Percentiles rank a stretch among this genome's conserved stretches.
These are phyloP conservation scores for Axis porcinus DNA, from an alignment of 2,113 vertebrate genomes.

Conservation along the genomic window DNA sequence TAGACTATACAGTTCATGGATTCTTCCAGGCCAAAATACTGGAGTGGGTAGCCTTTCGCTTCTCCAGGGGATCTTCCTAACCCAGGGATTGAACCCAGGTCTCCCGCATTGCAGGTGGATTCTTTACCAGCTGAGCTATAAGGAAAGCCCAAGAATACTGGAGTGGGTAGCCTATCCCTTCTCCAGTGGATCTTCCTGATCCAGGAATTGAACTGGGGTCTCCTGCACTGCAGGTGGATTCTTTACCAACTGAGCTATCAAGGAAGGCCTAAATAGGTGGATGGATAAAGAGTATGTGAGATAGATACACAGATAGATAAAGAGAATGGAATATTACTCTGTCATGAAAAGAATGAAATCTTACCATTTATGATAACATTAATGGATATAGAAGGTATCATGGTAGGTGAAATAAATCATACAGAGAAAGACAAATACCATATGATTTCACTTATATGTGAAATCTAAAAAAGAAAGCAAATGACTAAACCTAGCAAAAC, in stretches of 20 bases:
- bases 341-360: not conserved
- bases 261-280: not conserved
- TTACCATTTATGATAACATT: not conserved
- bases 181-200: not conserved
- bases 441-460: not conserved
- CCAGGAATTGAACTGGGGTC: not conserved
- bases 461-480: not conserved
- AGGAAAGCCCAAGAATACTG: not conserved
- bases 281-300: not conserved
- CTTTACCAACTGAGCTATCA: not conserved
- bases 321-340: not conserved
- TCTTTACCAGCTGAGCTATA: not conserved
- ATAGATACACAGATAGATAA: not conserved
- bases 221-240: not conserved
- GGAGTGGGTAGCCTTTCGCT: not conserved
- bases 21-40: not conserved
- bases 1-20: not conserved
- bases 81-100: not conserved
- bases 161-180: not conserved
- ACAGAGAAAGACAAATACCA: not conserved
- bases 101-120: not conserved
- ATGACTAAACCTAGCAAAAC: not conserved
- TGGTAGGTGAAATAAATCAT: not conserved
- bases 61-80: not conserved
- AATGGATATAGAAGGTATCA: not conserved